Conservation (phyloP, 2,797 vertebrate species). For the Hafferia zeledoni region DNA sequence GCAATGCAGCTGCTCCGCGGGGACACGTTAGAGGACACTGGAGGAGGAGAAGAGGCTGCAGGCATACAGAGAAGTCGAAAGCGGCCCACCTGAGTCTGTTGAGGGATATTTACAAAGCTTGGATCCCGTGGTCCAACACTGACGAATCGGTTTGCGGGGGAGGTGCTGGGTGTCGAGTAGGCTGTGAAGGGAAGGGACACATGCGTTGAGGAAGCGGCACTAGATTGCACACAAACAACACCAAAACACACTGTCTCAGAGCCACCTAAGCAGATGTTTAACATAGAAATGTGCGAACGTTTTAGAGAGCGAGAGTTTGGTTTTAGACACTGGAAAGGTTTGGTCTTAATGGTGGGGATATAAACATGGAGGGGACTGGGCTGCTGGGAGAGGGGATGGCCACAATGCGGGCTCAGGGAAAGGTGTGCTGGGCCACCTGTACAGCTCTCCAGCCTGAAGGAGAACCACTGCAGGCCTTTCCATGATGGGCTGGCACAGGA, state of each 20-base stretch:
- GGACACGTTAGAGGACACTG: conserved; percentile 67
- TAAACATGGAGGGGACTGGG: neutral
- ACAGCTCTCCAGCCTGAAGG: neutral
- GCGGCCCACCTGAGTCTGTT: conserved; percentile 96
- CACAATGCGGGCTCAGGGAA: neutral
- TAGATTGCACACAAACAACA: conserved; percentile 81
- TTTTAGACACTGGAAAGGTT: conserved; percentile 44
- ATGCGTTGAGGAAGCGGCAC: conserved; percentile 85
- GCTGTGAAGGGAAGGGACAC: conserved; percentile 88
- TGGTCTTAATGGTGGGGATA: neutral
- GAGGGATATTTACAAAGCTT: conserved; percentile 99
- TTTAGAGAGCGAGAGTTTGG: conserved; percentile 74
- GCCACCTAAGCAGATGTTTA: conserved; percentile 76
- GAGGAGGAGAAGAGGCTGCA: conserved; percentile 70
- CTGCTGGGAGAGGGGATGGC: neutral
- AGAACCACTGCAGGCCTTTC: neutral
- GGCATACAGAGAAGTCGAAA: conserved; percentile 82
- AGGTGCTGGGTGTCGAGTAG: conserved; percentile 98
- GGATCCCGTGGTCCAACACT: conserved; percentile 98
- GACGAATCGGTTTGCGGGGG: conserved; percentile 98
- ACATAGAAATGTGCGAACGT: conserved; percentile 75
- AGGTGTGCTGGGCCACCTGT: neutral
- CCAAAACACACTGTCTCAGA: conserved; percentile 79
- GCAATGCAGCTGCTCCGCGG: conserved; percentile 60
- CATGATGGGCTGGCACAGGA: neutral